Evolutionary conservation across 1,140 invertebrate genomes (phyloP).

Genomic region (Medauroidea extradentata): DNA sequence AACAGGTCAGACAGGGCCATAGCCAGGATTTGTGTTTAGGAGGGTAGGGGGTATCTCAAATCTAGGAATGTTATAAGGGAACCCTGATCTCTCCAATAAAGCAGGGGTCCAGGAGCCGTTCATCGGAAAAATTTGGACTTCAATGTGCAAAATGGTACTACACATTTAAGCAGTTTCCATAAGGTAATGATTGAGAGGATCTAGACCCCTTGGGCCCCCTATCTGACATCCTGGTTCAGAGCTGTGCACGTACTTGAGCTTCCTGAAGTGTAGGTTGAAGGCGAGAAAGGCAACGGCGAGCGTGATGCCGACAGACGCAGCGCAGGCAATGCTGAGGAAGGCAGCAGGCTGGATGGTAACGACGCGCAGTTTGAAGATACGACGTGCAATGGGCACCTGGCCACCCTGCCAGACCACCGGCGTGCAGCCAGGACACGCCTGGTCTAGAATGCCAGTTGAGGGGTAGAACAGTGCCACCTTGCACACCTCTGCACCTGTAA

Average conservation of each 20-base stretch:
- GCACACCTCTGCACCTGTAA: conserved; percentile 59
- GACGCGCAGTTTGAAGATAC: conserved; percentile 64
- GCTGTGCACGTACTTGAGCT: conserved; percentile 73
- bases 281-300: conserved; percentile 72
- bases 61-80: too few relatives aligned
- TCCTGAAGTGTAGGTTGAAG: conserved; percentile 83
- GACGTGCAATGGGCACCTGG: conserved; percentile 69
- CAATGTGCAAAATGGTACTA: too few relatives aligned
- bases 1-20: too few relatives aligned
- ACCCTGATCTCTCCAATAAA: too few relatives aligned
- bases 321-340: conserved; percentile 61
- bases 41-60: too few relatives aligned
- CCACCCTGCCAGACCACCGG: conserved; percentile 69
- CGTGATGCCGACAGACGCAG: conserved; percentile 71
- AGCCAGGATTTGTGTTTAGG: too few relatives aligned
- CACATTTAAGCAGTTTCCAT: background rate
- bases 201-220: too few relatives aligned
- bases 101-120: too few relatives aligned
- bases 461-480: conserved; percentile 74
- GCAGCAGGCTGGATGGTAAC: conserved; percentile 70
- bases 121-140: too few relatives aligned
- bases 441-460: conserved; percentile 57
- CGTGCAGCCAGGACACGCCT: conserved; percentile 65
- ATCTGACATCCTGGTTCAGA: too few relatives aligned
- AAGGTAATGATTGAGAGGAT: background rate